Evolutionary conservation across 2,888 invertebrate genomes (phyloP).

Genomic region (Pharmacophagus antenor): DNA sequence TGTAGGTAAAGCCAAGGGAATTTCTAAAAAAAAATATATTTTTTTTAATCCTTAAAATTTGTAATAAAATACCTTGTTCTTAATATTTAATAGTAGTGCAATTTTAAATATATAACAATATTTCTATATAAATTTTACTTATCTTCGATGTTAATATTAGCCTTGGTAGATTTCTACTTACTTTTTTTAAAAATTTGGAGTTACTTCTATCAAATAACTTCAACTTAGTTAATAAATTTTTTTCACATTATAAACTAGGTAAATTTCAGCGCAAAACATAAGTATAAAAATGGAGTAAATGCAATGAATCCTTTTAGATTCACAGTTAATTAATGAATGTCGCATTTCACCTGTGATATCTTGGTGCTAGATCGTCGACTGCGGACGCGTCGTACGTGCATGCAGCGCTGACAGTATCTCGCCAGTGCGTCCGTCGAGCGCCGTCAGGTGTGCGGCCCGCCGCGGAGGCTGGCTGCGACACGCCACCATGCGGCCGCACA

Average conservation of each 20-base stretch:
- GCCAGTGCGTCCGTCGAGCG: conserved; percentile 51
- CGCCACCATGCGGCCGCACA: conserved; percentile 56
- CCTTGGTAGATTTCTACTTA: background rate
- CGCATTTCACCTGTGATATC: conserved; percentile 32
- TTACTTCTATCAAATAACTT: background rate
- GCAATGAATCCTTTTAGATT: background rate
- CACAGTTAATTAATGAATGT: conserved; percentile 9
- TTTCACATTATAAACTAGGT: background rate
- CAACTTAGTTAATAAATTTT: background rate
- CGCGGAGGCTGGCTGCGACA: conserved; percentile 35
- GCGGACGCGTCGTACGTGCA: conserved; percentile 41
- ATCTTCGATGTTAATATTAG: background rate
- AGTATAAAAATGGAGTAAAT: background rate
- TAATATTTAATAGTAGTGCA: background rate
- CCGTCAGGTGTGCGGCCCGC: conserved; percentile 42
- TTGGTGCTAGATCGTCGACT: conserved; percentile 29
- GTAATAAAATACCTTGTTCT: too few relatives aligned
- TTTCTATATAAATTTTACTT: too few relatives aligned
- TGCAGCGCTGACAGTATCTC: conserved; percentile 57
- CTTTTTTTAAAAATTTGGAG: background rate
- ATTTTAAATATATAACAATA: background rate
- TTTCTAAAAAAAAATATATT: background rate
- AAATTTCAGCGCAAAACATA: background rate
- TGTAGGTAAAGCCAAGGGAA: too few relatives aligned
- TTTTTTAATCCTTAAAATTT: background rate